phyloP scores from a whole-genome alignment of 2,113 vertebrate genomes.

The Hyaena hyaena region DNA sequence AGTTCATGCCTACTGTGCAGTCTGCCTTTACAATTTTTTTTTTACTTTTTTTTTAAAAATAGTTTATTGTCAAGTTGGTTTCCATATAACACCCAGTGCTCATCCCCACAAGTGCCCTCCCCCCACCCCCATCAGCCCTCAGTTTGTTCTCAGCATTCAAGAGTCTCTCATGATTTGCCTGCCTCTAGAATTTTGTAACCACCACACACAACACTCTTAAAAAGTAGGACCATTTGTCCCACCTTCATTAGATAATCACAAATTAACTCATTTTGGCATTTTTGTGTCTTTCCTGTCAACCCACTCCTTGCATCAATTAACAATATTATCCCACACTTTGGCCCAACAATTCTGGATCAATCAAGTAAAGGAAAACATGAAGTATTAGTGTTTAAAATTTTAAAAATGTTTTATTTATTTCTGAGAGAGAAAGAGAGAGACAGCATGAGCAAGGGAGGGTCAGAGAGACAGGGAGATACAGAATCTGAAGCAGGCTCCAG shows the following conservation, averaged over 20 bases:
- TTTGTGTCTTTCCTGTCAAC: background rate
- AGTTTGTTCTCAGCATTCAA: too few species aligned
- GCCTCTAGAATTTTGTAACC: background rate
- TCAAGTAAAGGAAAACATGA: conserved; percentile 9
- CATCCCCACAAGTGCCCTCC: too few species aligned
- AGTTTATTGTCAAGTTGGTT: too few species aligned
- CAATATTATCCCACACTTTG: background rate
- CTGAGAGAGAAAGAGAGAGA: too few species aligned
- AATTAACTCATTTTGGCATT: background rate
- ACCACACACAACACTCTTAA: background rate
- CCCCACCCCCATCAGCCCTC: too few species aligned
- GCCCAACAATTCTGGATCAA: background rate
- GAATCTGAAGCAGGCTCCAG: too few species aligned
- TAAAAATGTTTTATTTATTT: too few species aligned
- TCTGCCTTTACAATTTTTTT: background rate
- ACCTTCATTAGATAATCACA: background rate
- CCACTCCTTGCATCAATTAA: background rate
- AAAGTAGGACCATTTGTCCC: background rate
- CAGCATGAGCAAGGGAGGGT: too few species aligned
- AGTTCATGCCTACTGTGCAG: background rate
- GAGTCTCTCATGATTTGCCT: too few species aligned
- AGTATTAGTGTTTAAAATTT: background rate
- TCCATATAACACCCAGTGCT: too few species aligned
- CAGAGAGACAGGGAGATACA: too few species aligned
- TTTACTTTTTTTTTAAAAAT: too few species aligned